Base-by-base conservation (phyloP, 2,113 vertebrate genomes). In the Ia io region DNA sequence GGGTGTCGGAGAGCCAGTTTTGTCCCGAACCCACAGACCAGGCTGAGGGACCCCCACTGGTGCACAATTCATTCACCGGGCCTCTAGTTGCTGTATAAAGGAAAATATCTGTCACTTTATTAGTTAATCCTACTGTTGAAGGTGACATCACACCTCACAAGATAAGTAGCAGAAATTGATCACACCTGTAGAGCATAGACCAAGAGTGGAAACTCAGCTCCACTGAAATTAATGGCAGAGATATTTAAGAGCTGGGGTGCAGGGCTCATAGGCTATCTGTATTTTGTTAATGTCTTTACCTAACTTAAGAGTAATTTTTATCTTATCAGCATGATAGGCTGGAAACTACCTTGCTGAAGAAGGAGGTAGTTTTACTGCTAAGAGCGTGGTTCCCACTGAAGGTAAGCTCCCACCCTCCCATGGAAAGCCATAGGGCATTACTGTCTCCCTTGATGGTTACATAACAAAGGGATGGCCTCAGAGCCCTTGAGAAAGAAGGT, bases 401-500 rank as follows among this genome's bases (percentile, higher is more conserved):
- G 9, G n/a, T 69, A 42, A 6, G 2, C 0, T 47, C 6, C 30
- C 44, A 11, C 11, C 0, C 17, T 49, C 2, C 35, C 42, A 28
- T 3, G 47, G 9, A 93, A 69, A n/a, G 9, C 37, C 49, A n/a
- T 13, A 11, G 28, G 2, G 10, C 22, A 6, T 20, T 3, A 3
- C 18, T 1, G 37, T n/a, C 16, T 73, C 42, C 30, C 63, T 42
- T 63, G 32, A 63, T 49, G 49, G 82, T 53, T 69, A 25, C 9
- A 76, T 53, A 85, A 76, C 42, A 82, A 53, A 88, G 6, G 2
- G 3, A 3, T 63, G 12, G 3, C 32, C 44, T 11, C 20, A 20
- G 69, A 1, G 3, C 51, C 20, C 42, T 67, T 40, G 49, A 77
- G 37, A 88, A 78, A 91, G 28, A 25, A 3, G 74, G 11, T n/a